These are phyloP conservation scores for Garra rufa DNA, from an alignment of 2,113 vertebrate species.

Conservation along the genomic window DNA sequence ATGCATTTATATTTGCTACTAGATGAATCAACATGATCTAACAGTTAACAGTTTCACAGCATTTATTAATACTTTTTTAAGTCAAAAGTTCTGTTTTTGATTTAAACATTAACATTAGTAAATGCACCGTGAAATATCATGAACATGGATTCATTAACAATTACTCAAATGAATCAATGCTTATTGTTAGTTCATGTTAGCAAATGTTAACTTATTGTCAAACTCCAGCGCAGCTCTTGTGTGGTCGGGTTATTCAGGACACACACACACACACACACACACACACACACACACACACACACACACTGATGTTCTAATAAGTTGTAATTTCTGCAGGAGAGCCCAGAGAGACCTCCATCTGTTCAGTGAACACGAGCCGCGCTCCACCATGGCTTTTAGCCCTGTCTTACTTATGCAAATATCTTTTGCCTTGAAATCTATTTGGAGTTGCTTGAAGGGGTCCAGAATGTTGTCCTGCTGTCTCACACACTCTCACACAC, in stretches of 20 bases:
- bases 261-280: conserved; percentile 19
- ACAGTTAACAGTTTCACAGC: neutral
- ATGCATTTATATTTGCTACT: neutral
- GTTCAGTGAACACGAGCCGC: conserved; percentile 69
- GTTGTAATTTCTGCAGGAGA: conserved; percentile 75
- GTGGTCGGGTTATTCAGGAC: conserved; percentile 14
- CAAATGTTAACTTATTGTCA: neutral
- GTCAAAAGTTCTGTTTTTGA: neutral
- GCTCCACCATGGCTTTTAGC: conserved; percentile 73
- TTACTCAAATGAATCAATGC: neutral
- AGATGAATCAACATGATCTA: no score
- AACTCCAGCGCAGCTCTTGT: neutral
- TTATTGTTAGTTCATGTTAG: neutral
- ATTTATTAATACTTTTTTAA: neutral
- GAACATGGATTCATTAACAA: neutral
- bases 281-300: conserved; percentile 4
- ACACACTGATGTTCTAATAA: conserved; percentile 67
- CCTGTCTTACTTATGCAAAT: conserved; percentile 81
- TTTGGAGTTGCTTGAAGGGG: conserved; percentile 83
- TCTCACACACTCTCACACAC: conserved; percentile 40
- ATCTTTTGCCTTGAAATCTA: conserved; percentile 85
- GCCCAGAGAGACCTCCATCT: conserved; percentile 63
- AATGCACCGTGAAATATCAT: neutral
- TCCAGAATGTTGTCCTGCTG: conserved; percentile 82
- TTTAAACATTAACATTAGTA: neutral